phyloP scores from a whole-genome alignment of 1,140 invertebrate species.

The Brachionus calyciflorus region DNA sequence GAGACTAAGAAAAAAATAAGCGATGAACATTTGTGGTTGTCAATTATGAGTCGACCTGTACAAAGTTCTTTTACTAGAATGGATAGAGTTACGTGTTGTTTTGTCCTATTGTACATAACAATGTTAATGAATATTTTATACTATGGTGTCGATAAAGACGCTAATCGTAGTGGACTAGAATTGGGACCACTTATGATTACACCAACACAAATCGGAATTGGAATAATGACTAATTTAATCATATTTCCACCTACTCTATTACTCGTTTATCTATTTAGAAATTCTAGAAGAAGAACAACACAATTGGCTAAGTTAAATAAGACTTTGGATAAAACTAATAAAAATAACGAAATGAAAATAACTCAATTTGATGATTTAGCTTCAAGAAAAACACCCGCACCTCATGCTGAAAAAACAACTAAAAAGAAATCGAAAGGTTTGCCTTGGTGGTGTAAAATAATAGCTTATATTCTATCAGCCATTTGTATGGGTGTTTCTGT shows the following conservation, averaged over 20 bases:
- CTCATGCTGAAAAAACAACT: neutral
- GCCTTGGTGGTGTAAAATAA: constrained; percentile 63
- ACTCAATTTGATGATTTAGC: constrained; percentile 12
- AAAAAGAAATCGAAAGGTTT: constrained; percentile 52
- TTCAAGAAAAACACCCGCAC: neutral
- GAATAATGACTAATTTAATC: constrained; percentile 56
- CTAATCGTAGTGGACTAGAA: constrained; percentile 50
- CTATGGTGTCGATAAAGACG: constrained; percentile 1
- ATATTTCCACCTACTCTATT: constrained; percentile 65
- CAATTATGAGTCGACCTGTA: neutral
- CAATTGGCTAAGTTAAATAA: constrained; percentile 55
- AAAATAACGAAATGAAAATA: constrained; percentile 48
- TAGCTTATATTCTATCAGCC: constrained; percentile 63
- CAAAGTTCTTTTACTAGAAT: constrained; percentile 33
- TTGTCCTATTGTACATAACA: constrained; percentile 30
- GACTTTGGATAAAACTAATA: constrained; percentile 57
- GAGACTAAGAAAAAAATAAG: constrained; percentile 7
- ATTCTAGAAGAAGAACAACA: constrained; percentile 51
- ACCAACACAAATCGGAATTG: constrained; percentile 59
- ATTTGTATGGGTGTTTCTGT: constrained; percentile 59
- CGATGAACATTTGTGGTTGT: constrained; percentile 43
- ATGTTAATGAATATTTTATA: constrained; percentile 47
- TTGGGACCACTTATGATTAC: constrained; percentile 62
- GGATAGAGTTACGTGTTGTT: constrained; percentile 45
- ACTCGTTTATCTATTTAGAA: constrained; percentile 62